A percentile compares a stretch with the other conserved stretches of the same genome.
These are phyloP conservation scores for Streblospio benedicti DNA, from an alignment of 1,140 invertebrate species.

Conservation along the genomic window DNA sequence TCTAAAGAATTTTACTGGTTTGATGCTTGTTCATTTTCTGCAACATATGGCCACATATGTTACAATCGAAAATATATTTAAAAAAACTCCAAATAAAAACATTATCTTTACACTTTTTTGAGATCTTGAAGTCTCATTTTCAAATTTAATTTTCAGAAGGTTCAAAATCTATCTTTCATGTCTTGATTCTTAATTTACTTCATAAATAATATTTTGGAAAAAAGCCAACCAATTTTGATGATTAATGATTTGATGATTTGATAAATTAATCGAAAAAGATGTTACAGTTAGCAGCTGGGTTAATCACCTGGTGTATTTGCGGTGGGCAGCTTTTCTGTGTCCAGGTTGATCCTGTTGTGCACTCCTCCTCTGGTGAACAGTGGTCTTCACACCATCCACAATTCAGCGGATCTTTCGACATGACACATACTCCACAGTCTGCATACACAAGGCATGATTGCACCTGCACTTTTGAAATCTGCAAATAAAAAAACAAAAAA, in stretches of 20 bases:
- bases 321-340: conserved; percentile 20
- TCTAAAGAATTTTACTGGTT: too few species aligned
- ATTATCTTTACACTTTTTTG: too few species aligned
- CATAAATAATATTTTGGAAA: too few species aligned
- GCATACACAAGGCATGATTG: conserved; percentile 33
- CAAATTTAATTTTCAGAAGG: too few species aligned
- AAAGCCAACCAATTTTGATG: too few species aligned
- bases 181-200: too few species aligned
- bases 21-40: too few species aligned
- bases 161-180: too few species aligned
- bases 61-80: too few species aligned
- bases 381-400: conserved; percentile 41
- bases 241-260: neutral
- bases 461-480: conserved; percentile 38
- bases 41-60: too few species aligned
- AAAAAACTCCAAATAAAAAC: too few species aligned
- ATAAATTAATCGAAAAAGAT: neutral
- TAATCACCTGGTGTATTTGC: conserved; percentile 16
- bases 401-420: conserved; percentile 30
- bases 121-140: too few species aligned
- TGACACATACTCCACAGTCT: conserved; percentile 36
- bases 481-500: neutral
- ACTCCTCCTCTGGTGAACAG: conserved; percentile 28
- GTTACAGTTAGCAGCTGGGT: neutral
- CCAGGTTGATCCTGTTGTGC: conserved; percentile 12